Evolutionary conservation across 2,888 invertebrate genomes (phyloP), one percentile per base, ranked within the genome.

Genomic region (Andrena marginata): DNA sequence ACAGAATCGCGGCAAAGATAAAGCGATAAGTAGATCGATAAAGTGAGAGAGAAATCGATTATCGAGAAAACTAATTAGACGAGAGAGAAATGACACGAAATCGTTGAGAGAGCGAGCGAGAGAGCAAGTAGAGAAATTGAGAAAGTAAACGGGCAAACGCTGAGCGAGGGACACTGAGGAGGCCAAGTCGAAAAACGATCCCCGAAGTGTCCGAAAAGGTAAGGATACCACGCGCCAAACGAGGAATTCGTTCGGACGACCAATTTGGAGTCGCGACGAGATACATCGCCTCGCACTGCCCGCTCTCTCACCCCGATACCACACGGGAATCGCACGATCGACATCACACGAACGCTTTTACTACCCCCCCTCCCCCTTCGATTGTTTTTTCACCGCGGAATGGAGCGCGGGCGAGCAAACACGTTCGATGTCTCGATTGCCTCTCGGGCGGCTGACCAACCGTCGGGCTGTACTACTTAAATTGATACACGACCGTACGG

Each of bases 141-240:
- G 78, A 86, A 31, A 68, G 16, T 76, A 69, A 69, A 74, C 42
- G 85, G 80, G 78, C 74, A 65, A 74, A 62, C 79, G 87, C 89
- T 87, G 87, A 89, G 85, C 87, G 54, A 82, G 85, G 91, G 92
- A 90, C 92, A 93, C 91, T 92, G 91, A 90, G 90, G 89, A 89
- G 88, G 89, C 87, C 86, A 85, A 85, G 86, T 89, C 82, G 80
- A 84, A 82, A 85, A 80, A 77, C 91, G 80, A 72, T 91, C 91
- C 92, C 89, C 90, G 89, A 90, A 91, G 92, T 93, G 93, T 92
- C 91, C 90, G 88, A 87, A 90, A 92, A 93, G 93, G 93, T 93
- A 92, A 93, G 93, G 86, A 89, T 86, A 68, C 62, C 74, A 51
- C 56, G 60, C 81, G 62, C 73, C 56, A 26, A 56, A 67, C 79